Conservation (phyloP, 2,113 vertebrate genomes). For the Mustelus asterias region DNA sequence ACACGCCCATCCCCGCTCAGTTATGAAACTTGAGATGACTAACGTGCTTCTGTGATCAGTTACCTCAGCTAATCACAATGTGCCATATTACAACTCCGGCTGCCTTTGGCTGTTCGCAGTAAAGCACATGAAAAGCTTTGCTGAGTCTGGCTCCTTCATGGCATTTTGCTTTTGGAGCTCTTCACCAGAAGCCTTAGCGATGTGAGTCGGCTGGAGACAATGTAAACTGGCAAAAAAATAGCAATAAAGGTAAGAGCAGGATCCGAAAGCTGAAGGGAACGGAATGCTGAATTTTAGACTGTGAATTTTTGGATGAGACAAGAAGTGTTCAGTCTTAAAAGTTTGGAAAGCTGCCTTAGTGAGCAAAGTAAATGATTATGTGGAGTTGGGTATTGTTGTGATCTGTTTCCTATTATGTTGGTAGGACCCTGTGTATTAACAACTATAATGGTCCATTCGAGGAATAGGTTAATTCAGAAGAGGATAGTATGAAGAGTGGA, state of each 20-base stretch:
- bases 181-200: not conserved
- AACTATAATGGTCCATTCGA: not conserved
- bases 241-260: not conserved
- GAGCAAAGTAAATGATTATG: not conserved
- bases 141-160: not conserved
- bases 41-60: constrained; percentile 19
- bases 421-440: not conserved
- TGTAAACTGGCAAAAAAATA: not conserved
- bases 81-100: not conserved
- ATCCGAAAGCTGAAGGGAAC: not conserved
- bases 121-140: not conserved
- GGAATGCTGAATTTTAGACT: not conserved
- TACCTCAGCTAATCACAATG: constrained; percentile 21
- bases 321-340: not conserved
- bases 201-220: not conserved
- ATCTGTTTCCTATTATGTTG: not conserved
- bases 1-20: not conserved
- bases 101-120: not conserved
- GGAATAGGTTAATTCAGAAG: not conserved
- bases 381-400: not conserved
- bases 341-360: not conserved
- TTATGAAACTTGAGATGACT: constrained; percentile 34
- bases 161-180: not conserved
- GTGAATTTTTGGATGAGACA: not conserved
- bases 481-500: not conserved